Base-by-base conservation (phyloP, 2,888 invertebrate species). In the Xestia c-nigrum region DNA sequence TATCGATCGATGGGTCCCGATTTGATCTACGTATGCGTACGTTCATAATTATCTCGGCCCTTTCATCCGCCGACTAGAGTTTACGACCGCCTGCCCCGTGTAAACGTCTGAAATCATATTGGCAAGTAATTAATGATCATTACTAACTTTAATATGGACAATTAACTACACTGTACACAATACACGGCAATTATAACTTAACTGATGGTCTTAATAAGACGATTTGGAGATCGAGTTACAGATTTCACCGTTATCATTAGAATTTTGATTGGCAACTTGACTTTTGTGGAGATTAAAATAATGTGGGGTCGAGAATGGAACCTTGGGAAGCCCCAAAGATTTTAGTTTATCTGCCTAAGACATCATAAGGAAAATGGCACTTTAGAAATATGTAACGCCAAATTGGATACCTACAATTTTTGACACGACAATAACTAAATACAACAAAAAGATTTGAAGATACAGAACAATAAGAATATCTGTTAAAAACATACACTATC, bases 21-120 rank as follows among this genome's bases (percentile, higher is more conserved):
- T 96, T 95, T 96, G 96, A 96, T 96, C 95, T 96, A 96, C 96
- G 95, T 94, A 95, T 94, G 94, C 94, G 94, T 94, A 93, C 93
- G 93, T 91, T 94, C 95, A 95, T 96, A 96, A 96, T 96, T 96
- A 96, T 94, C 94, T 93, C 89, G 87, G 92, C 93, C 93, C 96
- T 96, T 96, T 96, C 96, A 96, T 96, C 93, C 92, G 94, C 96
- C 96, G 96, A 94, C 95, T 88, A 80, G 90, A 93, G 90, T 95
- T 95, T 95, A 95, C 93, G 95, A 92, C 91, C 94, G 93, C 92
- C 91, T 90, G 93, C 89, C 88, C 92, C 91, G 91, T 95, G 95
- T 95, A 95, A 94, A 95, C 92, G 94, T 94, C 94, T 93, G 93
- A 92, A 94, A 94, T 95, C 95, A 94, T 95, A 96, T 94, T 93